Conservation (phyloP, 2,888 invertebrate species). For the Kryphioiulus occultus region DNA sequence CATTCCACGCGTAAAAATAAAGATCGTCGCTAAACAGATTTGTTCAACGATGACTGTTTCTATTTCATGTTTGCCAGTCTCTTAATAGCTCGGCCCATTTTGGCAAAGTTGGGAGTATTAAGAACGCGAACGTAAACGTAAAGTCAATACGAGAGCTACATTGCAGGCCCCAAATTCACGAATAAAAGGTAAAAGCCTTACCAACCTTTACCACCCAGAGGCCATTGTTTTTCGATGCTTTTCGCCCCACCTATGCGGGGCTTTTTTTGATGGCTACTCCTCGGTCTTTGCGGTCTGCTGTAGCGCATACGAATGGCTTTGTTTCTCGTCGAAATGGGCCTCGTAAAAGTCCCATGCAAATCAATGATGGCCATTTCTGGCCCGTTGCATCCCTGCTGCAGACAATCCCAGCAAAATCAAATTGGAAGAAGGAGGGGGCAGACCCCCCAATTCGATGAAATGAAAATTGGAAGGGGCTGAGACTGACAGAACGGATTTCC, state of each 20-base stretch:
- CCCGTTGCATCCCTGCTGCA: neutral
- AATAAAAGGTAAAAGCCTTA: neutral
- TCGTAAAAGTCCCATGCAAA: slow-evolving; percentile 18
- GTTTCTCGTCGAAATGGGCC: neutral
- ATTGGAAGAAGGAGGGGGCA: neutral
- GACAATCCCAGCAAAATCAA: neutral
- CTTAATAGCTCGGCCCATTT: neutral
- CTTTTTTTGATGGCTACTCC: neutral
- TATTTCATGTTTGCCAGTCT: slow-evolving; percentile 3
- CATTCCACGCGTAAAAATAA: neutral
- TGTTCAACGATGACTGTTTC: neutral
- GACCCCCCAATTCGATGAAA: neutral
- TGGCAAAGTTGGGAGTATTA: neutral
- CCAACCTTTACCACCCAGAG: neutral
- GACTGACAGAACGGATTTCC: too few species aligned
- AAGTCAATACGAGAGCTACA: too few species aligned
- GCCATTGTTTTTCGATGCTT: slow-evolving; percentile 17
- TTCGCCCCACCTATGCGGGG: neutral
- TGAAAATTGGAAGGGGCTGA: neutral
- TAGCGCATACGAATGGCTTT: slow-evolving; percentile 15
- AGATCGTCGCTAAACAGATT: neutral
- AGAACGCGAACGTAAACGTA: too few species aligned
- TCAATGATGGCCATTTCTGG: neutral
- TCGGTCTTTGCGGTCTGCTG: slow-evolving; percentile 1
- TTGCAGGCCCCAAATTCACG: neutral